These are phyloP conservation scores for Syrmaticus mikado DNA, from an alignment of 2,113 vertebrate species.

Conservation along the genomic window DNA sequence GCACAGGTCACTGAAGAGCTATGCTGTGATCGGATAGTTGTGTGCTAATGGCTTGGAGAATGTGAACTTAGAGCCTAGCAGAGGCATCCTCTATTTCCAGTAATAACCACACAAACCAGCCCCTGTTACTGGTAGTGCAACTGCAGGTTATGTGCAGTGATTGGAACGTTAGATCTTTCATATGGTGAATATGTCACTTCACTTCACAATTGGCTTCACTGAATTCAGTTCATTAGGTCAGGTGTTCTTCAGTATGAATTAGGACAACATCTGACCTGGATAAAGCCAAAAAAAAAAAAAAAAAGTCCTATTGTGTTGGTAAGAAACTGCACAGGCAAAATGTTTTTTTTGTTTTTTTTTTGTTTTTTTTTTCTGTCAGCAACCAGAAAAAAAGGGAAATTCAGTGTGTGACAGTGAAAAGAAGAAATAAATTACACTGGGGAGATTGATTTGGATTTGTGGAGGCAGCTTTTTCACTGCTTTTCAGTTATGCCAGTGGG, in stretches of 20 bases:
- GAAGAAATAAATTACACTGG: neutral
- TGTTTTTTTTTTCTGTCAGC: no score
- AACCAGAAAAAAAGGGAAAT: neutral
- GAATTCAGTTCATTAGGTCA: neutral
- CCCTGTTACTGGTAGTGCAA: neutral
- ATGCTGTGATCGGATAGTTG: neutral
- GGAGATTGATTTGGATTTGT: neutral
- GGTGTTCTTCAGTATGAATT: neutral
- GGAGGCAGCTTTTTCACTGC: neutral
- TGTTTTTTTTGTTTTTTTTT: neutral
- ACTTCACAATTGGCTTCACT: neutral
- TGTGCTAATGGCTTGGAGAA: neutral
- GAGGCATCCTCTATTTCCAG: neutral
- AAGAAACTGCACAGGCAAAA: neutral
- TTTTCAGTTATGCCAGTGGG: neutral
- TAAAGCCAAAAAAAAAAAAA: neutral
- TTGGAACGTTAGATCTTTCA: neutral
- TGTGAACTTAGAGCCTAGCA: neutral
- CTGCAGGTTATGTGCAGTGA: accelerated
- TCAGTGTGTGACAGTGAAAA: neutral
- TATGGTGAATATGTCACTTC: neutral
- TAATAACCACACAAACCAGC: neutral
- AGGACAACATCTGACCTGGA: neutral
- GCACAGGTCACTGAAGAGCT: neutral
- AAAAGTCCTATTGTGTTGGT: neutral